A percentile compares a stretch with the other conserved stretches of the same genome.
phyloP scores from a whole-genome alignment of 2,113 vertebrate species.

The Narcine bancroftii region DNA sequence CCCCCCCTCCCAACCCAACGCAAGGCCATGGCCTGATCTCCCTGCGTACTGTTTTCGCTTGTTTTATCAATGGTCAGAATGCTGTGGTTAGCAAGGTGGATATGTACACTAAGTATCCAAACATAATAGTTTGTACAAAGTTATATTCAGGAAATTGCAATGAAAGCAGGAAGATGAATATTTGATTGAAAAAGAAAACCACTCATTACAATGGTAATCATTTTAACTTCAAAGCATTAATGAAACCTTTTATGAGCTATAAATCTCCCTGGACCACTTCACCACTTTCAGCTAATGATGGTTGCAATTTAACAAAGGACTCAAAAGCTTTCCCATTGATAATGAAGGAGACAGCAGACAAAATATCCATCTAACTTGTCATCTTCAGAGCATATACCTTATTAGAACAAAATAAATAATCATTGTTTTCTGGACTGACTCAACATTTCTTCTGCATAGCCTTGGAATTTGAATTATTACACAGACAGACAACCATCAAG shows the following conservation, averaged over 20 bases:
- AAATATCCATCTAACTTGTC: conserved; percentile 21
- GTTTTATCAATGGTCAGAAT: too few species aligned
- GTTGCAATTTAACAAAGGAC: conserved; percentile 22
- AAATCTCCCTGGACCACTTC: conserved; percentile 28
- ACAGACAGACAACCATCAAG: background rate
- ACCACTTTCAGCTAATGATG: conserved; percentile 29
- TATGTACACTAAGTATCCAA: too few species aligned
- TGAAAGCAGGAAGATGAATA: conserved; percentile 30
- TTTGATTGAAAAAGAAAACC: conserved; percentile 33
- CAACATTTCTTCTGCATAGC: too few species aligned
- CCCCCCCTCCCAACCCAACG: too few species aligned
- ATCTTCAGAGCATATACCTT: background rate
- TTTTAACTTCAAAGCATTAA: conserved; percentile 36
- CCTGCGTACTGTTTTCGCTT: too few species aligned
- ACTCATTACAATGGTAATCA: conserved; percentile 32
- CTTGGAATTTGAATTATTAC: conserved; percentile 11
- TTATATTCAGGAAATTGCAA: conserved; percentile 16
- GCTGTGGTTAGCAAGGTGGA: too few species aligned
- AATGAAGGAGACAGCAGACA: background rate
- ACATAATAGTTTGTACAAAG: background rate
- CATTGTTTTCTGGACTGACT: conserved; percentile 2
- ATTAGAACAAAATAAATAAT: too few species aligned
- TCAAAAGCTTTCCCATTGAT: conserved; percentile 28
- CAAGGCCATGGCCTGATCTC: too few species aligned
- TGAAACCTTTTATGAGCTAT: conserved; percentile 22